Conservation (phyloP, 1,140 invertebrate genomes). For the Stegodyphus mimosarum region DNA sequence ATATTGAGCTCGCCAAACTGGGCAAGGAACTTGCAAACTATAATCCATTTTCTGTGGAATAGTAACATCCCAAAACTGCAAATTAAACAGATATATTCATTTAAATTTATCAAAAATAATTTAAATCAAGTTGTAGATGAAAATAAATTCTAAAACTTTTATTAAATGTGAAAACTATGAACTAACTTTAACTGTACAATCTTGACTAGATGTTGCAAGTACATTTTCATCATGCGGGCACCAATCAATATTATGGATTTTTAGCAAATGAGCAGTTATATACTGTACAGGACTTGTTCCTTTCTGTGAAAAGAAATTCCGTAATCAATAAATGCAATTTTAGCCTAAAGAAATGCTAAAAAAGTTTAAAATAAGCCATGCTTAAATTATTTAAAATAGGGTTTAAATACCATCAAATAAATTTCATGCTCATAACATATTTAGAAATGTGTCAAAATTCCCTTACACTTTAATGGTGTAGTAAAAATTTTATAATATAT, state of each 20-base stretch:
- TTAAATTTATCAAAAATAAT: not conserved
- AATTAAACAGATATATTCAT: conserved; percentile 46
- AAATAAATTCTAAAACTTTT: no score
- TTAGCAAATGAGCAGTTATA: conserved; percentile 91
- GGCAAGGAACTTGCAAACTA: conserved; percentile 84
- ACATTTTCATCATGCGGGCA: conserved; percentile 86
- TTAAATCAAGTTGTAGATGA: not conserved
- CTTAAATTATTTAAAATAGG: no score
- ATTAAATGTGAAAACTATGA: conserved; percentile 3
- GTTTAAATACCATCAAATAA: no score
- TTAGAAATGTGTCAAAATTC: no score
- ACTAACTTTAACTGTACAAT: conserved; percentile 84
- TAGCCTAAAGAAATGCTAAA: no score
- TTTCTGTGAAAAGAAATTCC: conserved; percentile 71
- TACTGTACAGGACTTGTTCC: conserved; percentile 87
- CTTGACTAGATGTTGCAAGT: conserved; percentile 92
- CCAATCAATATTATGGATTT: conserved; percentile 95
- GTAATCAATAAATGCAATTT: no score
- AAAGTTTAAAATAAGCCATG: no score
- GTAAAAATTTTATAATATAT: not conserved
- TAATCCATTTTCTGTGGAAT: conserved; percentile 84
- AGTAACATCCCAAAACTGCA: conserved; percentile 86
- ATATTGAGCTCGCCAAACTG: conserved; percentile 93
- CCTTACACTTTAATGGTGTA: no score
- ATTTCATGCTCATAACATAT: no score